Conservation (phyloP, 2,797 vertebrate genomes). For the Myripristis murdjan region DNA sequence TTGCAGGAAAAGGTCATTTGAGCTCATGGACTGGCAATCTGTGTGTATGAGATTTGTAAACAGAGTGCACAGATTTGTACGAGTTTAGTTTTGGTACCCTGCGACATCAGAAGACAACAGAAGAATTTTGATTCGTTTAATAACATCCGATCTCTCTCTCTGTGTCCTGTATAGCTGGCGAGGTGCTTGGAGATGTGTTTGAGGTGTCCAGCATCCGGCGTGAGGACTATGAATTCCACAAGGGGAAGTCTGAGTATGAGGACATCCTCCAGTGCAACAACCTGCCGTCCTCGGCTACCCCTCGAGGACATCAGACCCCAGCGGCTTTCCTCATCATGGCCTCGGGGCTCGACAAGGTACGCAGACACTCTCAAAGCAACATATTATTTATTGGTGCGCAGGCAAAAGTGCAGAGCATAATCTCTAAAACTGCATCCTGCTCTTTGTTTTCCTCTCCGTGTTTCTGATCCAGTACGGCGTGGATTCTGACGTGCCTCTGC, state of each 20-base stretch:
- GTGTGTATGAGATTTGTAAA: too few species aligned
- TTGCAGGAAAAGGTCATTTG: too few species aligned
- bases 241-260: slow-evolving; percentile 89
- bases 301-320: slow-evolving; percentile 88
- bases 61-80: too few species aligned
- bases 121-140: too few species aligned
- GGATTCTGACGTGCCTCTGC: slow-evolving; percentile 82
- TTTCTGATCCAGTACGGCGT: slow-evolving; percentile 78
- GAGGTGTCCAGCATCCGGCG: slow-evolving; percentile 88
- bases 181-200: slow-evolving; percentile 85
- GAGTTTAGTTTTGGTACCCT: too few species aligned
- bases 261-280: slow-evolving; percentile 89
- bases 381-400: neutral
- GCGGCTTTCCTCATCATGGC: slow-evolving; percentile 90
- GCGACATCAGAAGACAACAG: too few species aligned
- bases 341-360: slow-evolving; percentile 88
- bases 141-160: neutral
- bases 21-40: too few species aligned
- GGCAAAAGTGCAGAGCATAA: slow-evolving; percentile 7
- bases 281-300: slow-evolving; percentile 84
- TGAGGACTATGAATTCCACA: slow-evolving; percentile 89
- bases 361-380: neutral
- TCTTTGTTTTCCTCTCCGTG: neutral
- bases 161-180: slow-evolving; percentile 78
- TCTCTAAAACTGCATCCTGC: neutral